Conservation (phyloP, 2,888 invertebrate species). For the Lacanobia oleracea region DNA sequence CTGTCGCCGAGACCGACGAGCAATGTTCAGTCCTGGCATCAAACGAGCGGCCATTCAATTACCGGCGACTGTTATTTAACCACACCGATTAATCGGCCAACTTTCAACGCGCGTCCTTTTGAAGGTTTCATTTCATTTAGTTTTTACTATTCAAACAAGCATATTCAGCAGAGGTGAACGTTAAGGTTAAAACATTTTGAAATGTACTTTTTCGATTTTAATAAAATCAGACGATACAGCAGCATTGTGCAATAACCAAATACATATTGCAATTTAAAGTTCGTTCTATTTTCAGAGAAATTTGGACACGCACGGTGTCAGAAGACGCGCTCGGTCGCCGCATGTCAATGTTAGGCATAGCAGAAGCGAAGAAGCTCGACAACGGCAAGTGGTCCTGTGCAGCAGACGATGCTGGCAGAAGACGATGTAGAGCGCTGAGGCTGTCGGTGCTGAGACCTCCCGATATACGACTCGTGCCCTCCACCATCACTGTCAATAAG, state of each 20-base stretch:
- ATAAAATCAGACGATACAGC: too few species aligned
- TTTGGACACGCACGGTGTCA: constrained; percentile 92
- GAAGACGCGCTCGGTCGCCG: constrained; percentile 86
- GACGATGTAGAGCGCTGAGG: constrained; percentile 92
- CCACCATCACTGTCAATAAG: constrained; percentile 93
- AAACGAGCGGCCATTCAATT: constrained; percentile 50
- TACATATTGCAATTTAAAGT: background rate
- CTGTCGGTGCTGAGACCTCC: constrained; percentile 92
- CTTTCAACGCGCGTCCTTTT: background rate
- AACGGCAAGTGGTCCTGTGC: constrained; percentile 95
- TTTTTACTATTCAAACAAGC: background rate
- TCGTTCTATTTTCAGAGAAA: constrained; percentile 86
- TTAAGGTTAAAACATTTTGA: too few species aligned
- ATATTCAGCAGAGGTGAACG: background rate
- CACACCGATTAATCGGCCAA: constrained; percentile 35
- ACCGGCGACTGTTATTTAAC: constrained; percentile 50
- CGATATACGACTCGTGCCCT: constrained; percentile 92
- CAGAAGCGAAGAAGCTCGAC: constrained; percentile 93
- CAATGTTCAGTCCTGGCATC: background rate
- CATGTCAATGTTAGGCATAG: constrained; percentile 93
- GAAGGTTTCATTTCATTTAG: background rate
- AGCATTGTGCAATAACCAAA: too few species aligned
- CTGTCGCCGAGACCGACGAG: background rate
- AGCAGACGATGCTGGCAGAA: constrained; percentile 92
- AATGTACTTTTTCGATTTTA: too few species aligned